Evolutionary conservation across 2,888 invertebrate species (phyloP).

Genomic region (Amblyjoppa fuscipennis): DNA sequence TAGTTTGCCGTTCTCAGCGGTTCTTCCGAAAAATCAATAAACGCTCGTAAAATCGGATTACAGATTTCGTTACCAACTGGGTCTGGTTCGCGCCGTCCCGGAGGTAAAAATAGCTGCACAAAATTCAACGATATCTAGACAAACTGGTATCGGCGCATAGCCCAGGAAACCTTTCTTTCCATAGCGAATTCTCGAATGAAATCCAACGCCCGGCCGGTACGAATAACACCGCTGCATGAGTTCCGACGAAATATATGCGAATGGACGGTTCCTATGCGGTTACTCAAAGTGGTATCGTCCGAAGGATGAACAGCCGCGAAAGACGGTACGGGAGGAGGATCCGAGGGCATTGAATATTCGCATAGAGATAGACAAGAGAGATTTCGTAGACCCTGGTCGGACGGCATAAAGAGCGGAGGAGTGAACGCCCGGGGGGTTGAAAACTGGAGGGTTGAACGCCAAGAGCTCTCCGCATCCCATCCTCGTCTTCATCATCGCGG

Average conservation of each 20-base stretch:
- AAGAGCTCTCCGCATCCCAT: conserved; percentile 28
- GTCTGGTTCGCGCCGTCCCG: neutral
- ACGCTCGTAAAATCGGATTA: no score
- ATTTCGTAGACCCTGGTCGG: conserved; percentile 5
- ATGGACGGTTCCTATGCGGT: conserved; percentile 21
- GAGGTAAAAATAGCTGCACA: neutral
- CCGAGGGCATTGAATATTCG: conserved; percentile 39
- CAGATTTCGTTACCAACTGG: no score
- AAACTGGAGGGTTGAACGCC: conserved; percentile 50
- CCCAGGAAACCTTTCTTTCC: neutral
- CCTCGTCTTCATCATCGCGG: conserved; percentile 20
- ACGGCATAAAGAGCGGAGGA: conserved; percentile 14
- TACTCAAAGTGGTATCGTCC: conserved; percentile 2
- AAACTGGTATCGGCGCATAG: neutral
- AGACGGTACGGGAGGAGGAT: neutral
- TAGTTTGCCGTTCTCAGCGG: no score
- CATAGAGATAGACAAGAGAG: conserved; percentile 12
- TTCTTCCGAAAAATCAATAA: no score
- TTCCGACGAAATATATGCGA: neutral
- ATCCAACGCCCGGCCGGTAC: neutral
- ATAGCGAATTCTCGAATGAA: conserved; percentile 27
- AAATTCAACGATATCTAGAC: conserved; percentile 6
- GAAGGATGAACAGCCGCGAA: neutral
- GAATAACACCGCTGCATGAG: conserved; percentile 4
- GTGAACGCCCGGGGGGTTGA: conserved; percentile 23